A percentile compares a stretch with the other conserved stretches of the same genome.
These are phyloP conservation scores for Agrotis segetum DNA, from an alignment of 2,888 invertebrate species.

Conservation along the genomic window DNA sequence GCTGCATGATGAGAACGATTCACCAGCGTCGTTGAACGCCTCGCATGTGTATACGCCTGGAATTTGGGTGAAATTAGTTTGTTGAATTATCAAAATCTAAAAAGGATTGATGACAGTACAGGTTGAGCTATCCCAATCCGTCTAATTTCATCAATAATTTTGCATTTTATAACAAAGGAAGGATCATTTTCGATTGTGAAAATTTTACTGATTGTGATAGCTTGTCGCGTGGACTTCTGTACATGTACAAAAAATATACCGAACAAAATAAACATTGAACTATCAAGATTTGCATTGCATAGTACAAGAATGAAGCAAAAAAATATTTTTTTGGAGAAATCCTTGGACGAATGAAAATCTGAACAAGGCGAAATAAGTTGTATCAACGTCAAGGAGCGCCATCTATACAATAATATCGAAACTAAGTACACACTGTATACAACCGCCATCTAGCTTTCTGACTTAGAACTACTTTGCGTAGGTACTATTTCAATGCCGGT, in stretches of 20 bases:
- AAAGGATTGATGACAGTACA: too few relatives aligned
- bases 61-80: not conserved
- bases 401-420: not conserved
- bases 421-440: not conserved
- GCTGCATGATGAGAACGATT: constrained; percentile 98
- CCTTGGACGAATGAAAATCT: too few relatives aligned
- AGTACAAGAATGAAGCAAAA: not conserved
- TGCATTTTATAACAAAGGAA: too few relatives aligned
- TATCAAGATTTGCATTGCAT: not conserved
- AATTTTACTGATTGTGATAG: too few relatives aligned
- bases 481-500: rapidly evolving
- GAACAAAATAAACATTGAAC: not conserved
- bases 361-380: not conserved
- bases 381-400: not conserved
- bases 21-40: constrained; percentile 98
- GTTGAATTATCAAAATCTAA: too few relatives aligned
- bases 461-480: not conserved
- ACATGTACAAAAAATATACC: too few relatives aligned
- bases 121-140: too few relatives aligned
- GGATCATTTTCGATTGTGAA: too few relatives aligned
- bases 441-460: constrained; percentile 24
- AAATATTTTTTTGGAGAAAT: too few relatives aligned
- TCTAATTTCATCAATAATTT: too few relatives aligned
- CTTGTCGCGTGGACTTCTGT: too few relatives aligned
- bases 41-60: constrained; percentile 98